Evolutionary conservation across 2,113 vertebrate species (phyloP), one percentile per base, ranked within the genome.

Genomic region (Cygnus buccinator): DNA sequence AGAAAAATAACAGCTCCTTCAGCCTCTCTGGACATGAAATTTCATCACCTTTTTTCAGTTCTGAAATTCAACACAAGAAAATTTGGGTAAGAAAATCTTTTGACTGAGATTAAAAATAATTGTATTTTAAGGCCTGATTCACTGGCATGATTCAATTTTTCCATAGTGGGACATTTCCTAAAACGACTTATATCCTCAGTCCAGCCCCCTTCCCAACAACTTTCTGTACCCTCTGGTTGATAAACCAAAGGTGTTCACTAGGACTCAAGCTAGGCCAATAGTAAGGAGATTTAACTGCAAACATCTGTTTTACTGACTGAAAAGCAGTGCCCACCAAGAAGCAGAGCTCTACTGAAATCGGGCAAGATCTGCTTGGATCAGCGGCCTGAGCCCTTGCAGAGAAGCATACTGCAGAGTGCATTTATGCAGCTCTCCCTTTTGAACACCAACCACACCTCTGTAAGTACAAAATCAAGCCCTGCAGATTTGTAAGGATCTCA

Each of bases 161-260:
- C 10, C 43, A 28, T 39, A 73, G 3, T 4, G 4, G 5, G 31
- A 50, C 37, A 21, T 25, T 50, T 46, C 21, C 13, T 46, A 80
- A 74, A 88, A 46, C 29, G 82, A 77, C 25, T 72, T 22, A 3
- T 29, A 54, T 89, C 18, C 33, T 79, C 0, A 0, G 19, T 28
- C 35, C 52, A 20, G 12, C 50, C 57, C 18, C 43, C 43, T 50
- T 68, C 48, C 12, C 22, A 71, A 59, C 3, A 68, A 33, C 9
- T 26, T 61, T 13, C 6, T 2, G 1, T 39, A 29, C 22, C 4
- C 14, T 63, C 13, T 26, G 35, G 5, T 0, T 75, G 35, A 71
- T 35, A 84, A 78, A 95, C 33, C 26, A 50, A 1, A 83, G 46
- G 11, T 13, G 18, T 43, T 46, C 9, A 1, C 44, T 58, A 11